Evolutionary conservation across 2,113 vertebrate genomes (phyloP).

Genomic region (Ictalurus furcatus): DNA sequence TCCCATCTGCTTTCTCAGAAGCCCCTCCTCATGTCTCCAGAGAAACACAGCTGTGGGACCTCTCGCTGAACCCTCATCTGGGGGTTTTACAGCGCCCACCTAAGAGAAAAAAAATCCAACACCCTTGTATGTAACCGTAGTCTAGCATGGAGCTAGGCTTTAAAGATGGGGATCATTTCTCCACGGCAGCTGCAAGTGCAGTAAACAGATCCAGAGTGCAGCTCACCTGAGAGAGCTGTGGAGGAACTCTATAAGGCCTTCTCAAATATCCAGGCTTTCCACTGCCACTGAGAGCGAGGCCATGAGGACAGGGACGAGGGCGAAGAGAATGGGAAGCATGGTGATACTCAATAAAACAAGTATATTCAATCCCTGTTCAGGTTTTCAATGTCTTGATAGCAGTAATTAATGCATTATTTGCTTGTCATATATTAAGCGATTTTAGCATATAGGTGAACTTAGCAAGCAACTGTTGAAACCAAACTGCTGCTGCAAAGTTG

Average conservation of each 20-base stretch:
- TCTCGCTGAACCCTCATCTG: slow-evolving; percentile 72
- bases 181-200: slow-evolving; percentile 65
- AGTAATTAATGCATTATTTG: slow-evolving; percentile 8
- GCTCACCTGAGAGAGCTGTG: slow-evolving; percentile 70
- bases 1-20: slow-evolving; percentile 47
- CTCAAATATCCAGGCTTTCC: slow-evolving; percentile 63
- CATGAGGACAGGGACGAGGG: slow-evolving; percentile 11
- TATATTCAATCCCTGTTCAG: not conserved
- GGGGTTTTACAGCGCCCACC: slow-evolving; percentile 57
- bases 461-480: not conserved
- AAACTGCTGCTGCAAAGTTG: not conserved
- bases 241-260: slow-evolving; percentile 64
- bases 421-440: not conserved
- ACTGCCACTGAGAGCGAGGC: slow-evolving; percentile 27
- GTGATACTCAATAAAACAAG: slow-evolving; percentile 36
- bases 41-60: slow-evolving; percentile 73
- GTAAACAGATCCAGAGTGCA: slow-evolving; percentile 71
- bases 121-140: slow-evolving; percentile 67
- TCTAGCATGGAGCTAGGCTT: slow-evolving; percentile 59
- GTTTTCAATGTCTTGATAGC: not conserved
- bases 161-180: slow-evolving; percentile 68
- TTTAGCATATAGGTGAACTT: not conserved
- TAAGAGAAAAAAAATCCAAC: slow-evolving; percentile 34
- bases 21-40: slow-evolving; percentile 58
- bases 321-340: not conserved